These are phyloP conservation scores for Pitangus sulphuratus DNA, from an alignment of 2,797 vertebrate genomes.

Conservation along the genomic window DNA sequence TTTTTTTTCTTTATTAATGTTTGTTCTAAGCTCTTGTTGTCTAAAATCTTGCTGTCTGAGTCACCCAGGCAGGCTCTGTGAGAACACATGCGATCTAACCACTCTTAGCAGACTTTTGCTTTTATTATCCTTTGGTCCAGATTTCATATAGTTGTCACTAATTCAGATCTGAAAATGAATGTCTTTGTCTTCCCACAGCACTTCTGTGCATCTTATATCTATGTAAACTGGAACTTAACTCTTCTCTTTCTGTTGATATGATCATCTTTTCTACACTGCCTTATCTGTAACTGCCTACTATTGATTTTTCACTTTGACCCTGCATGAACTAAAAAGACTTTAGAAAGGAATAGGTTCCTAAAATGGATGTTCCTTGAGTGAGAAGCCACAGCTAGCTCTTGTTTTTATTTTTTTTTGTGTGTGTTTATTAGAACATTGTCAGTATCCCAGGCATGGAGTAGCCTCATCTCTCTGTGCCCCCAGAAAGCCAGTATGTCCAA, in stretches of 20 bases:
- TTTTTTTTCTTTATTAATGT: neutral
- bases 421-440: neutral
- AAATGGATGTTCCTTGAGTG: neutral
- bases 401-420: neutral
- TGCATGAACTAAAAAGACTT: neutral
- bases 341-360: neutral
- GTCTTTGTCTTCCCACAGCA: constrained; percentile 17
- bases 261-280: neutral
- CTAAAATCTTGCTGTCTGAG: neutral
- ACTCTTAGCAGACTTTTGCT: constrained; percentile 1
- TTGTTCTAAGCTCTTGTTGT: neutral
- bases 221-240: neutral
- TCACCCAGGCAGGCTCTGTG: neutral
- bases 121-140: constrained; percentile 45
- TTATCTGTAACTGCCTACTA: neutral
- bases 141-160: neutral
- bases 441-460: neutral
- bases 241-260: neutral
- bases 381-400: neutral
- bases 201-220: neutral
- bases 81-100: neutral
- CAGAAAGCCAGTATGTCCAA: neutral
- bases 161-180: neutral
- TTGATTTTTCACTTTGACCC: neutral
- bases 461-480: neutral